These are phyloP conservation scores for Semotilus atromaculatus DNA, from an alignment of 2,797 vertebrate species.

Conservation along the genomic window DNA sequence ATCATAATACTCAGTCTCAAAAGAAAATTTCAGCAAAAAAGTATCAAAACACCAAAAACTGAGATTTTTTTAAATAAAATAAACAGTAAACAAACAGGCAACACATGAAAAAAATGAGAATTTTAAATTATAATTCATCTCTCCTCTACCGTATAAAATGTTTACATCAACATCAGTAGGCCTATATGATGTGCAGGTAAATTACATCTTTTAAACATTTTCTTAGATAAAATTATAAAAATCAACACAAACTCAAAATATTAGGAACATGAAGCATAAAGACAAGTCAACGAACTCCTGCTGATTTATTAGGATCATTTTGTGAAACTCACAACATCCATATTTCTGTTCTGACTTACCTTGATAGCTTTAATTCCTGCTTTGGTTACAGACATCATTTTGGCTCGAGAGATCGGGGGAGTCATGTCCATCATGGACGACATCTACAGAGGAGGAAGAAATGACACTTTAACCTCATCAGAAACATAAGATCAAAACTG, in stretches of 20 bases:
- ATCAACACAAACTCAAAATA: neutral
- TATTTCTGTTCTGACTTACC: slow-evolving; percentile 73
- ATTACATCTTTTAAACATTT: neutral
- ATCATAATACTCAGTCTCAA: neutral
- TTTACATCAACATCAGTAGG: neutral
- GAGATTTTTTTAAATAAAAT: neutral
- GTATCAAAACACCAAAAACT: neutral
- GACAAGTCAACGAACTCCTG: neutral
- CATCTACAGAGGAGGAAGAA: slow-evolving; percentile 74
- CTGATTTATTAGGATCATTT: too few species aligned
- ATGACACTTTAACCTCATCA: neutral
- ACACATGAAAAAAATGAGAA: neutral
- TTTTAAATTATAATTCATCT: neutral
- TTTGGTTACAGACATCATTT: slow-evolving; percentile 99
- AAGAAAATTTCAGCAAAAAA: neutral
- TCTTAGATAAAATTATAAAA: neutral
- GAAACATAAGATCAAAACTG: neutral
- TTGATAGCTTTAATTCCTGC: slow-evolving; percentile 99
- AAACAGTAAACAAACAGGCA: neutral
- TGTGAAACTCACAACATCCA: neutral
- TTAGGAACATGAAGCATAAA: neutral
- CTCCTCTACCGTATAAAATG: neutral
- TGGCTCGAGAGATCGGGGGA: slow-evolving; percentile 97
- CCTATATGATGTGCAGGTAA: too few species aligned
- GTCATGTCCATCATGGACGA: slow-evolving; percentile 98